These are phyloP conservation scores for Agonopterix arenella DNA, from an alignment of 2,888 invertebrate species.

Conservation along the genomic window DNA sequence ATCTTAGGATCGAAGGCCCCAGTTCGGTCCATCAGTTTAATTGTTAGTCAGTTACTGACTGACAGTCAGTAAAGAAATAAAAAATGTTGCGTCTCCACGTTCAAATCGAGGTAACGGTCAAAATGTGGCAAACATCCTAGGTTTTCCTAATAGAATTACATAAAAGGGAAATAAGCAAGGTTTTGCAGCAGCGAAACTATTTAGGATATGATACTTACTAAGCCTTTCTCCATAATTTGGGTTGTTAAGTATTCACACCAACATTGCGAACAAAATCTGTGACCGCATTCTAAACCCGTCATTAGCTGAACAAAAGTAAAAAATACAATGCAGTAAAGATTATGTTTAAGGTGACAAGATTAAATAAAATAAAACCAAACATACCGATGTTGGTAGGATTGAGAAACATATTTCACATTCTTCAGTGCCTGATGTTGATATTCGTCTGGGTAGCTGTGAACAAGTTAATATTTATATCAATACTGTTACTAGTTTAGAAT, in stretches of 20 bases:
- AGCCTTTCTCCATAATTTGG: conserved; percentile 98
- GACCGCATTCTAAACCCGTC: conserved; percentile 97
- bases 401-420: conserved; percentile 97
- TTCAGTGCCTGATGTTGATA: conserved; percentile 86
- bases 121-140: too few relatives aligned
- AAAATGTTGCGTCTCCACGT: too few relatives aligned
- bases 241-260: conserved; percentile 99
- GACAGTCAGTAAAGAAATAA: too few relatives aligned
- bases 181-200: too few relatives aligned
- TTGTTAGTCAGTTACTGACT: too few relatives aligned
- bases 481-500: too few relatives aligned
- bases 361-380: conserved; percentile 38
- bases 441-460: conserved; percentile 75
- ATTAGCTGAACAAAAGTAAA: conserved; percentile 81
- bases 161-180: too few relatives aligned
- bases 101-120: too few relatives aligned
- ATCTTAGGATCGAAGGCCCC: too few relatives aligned
- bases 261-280: conserved; percentile 95
- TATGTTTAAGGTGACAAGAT: background rate
- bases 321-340: background rate
- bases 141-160: too few relatives aligned
- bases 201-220: conserved; percentile 71
- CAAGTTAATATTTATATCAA: too few relatives aligned
- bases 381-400: conserved; percentile 86
- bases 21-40: too few relatives aligned